Base-by-base conservation (phyloP, 2,888 invertebrate species). In the Petrophora chlorosata region DNA sequence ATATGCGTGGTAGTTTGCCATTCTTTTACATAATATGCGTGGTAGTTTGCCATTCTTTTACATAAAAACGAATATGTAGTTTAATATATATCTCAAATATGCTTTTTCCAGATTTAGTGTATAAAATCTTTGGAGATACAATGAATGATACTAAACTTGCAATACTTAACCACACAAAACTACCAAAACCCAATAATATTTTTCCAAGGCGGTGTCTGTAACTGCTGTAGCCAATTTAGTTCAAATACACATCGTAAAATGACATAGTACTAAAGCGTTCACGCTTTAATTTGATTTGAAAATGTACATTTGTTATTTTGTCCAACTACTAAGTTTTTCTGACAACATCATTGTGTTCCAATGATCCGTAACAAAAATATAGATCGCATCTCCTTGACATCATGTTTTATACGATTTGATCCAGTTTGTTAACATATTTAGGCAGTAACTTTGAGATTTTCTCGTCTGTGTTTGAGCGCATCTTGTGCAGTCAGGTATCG, bases 291-390 rank as follows among this genome's bases (percentile, higher is more conserved):
- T 33, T 45, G 19, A 39, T 25, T 33, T 33, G 19, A 39, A 38
- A 33, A 32, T 33, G 7, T 17, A 26, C 14, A 7, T 16, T 19
- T 12, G 22, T 13, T 22, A 22, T 22, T 39, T 49, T 53, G 50
- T 59, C 53, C n/a, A n/a, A n/a, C n/a, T n/a, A 66, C 51, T 63
- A 59, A 59, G 39, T 58, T 53, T 57, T 56, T 59, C 22, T 57
- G 57, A 47, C 53, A 33, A 43, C 52, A 29, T 49, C 44, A 26
- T 46, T 56, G 34, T 55, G 33, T 12, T 60, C 59, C 53, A 60
- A 57, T 47, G 41, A 52, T 28, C 38, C 39, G 43, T 23, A 14
- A 17, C 47, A 13, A 28, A 26, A 17, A 44, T 51, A 28, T 45
- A 17, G 46, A 19, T 41, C 14, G 5, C 14, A 40, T 32, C 35